A percentile compares a stretch with the other conserved stretches of the same genome.
phyloP scores from a whole-genome alignment of 2,888 invertebrate genomes.

The Dryococelus australis region DNA sequence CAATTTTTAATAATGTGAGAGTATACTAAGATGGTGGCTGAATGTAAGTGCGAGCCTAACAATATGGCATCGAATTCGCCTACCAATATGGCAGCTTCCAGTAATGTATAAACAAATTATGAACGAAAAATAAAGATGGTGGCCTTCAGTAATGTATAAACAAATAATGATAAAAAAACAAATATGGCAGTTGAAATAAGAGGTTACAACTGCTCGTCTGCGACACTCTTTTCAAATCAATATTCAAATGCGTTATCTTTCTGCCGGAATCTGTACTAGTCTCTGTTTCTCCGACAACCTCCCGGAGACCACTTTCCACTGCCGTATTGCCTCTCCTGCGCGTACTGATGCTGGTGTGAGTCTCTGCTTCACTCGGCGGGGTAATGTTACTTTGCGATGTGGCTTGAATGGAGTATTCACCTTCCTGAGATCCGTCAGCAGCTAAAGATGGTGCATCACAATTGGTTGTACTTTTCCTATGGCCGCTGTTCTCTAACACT shows the following conservation, averaged over 20 bases:
- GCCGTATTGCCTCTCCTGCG: not conserved
- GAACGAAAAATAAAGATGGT: too few species aligned
- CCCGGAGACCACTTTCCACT: not conserved
- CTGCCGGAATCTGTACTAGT: too few species aligned
- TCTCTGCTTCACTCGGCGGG: not conserved
- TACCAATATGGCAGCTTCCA: too few species aligned
- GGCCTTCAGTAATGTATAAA: too few species aligned
- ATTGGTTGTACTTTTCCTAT: too few species aligned
- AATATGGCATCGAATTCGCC: too few species aligned
- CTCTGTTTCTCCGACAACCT: not conserved
- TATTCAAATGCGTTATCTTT: not conserved
- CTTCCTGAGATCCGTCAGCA: not conserved
- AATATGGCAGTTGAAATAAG: too few species aligned
- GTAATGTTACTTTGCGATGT: not conserved
- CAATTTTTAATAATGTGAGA: too few species aligned
- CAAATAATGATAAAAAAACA: too few species aligned
- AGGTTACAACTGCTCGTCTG: not conserved
- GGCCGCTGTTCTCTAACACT: not conserved
- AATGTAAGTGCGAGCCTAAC: too few species aligned
- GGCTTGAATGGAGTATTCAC: not conserved
- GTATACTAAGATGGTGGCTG: too few species aligned
- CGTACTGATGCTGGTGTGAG: not conserved
- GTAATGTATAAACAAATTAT: too few species aligned
- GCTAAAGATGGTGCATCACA: not conserved
- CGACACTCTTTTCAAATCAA: not conserved